Evolutionary conservation across 2,888 invertebrate species (phyloP).

Genomic region (Cabera pusaria): DNA sequence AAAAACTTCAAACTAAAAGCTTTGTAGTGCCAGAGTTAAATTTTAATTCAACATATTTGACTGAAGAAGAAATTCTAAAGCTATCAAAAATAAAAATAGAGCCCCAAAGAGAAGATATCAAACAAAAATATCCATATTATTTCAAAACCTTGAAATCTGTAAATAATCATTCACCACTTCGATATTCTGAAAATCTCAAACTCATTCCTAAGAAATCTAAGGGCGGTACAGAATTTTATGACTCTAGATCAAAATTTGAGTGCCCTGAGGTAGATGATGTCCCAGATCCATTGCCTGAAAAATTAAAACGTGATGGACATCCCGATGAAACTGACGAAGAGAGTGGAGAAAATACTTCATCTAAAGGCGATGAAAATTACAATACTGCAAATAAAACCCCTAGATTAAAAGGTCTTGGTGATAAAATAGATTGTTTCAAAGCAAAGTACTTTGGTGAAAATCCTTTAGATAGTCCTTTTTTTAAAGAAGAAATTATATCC

Average conservation of each 20-base stretch:
- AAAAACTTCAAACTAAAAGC: no score
- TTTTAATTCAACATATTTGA: constrained; percentile 55
- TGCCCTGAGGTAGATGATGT: constrained; percentile 82
- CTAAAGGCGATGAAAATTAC: constrained; percentile 48
- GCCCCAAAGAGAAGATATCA: constrained; percentile 34
- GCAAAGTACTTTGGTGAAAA: constrained; percentile 89
- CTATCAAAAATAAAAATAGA: constrained; percentile 42
- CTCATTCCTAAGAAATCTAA: constrained; percentile 85
- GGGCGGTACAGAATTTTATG: constrained; percentile 88
- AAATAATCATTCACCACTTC: constrained; percentile 84
- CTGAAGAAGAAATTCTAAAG: constrained; percentile 47
- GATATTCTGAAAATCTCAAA: constrained; percentile 86
- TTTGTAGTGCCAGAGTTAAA: constrained; percentile 60
- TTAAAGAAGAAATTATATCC: constrained; percentile 80
- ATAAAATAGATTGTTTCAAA: constrained; percentile 89
- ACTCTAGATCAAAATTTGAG: constrained; percentile 78
- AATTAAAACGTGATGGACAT: constrained; percentile 58
- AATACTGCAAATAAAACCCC: constrained; percentile 59
- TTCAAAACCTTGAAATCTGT: constrained; percentile 57
- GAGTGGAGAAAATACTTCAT: constrained; percentile 36
- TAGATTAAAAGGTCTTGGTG: constrained; percentile 85
- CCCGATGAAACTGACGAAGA: constrained; percentile 56
- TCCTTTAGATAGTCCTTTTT: constrained; percentile 90
- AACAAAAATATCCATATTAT: constrained; percentile 87
- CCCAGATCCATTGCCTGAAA: constrained; percentile 81